Base-by-base conservation (phyloP, 1,140 invertebrate genomes). In the Ooceraea biroi region DNA sequence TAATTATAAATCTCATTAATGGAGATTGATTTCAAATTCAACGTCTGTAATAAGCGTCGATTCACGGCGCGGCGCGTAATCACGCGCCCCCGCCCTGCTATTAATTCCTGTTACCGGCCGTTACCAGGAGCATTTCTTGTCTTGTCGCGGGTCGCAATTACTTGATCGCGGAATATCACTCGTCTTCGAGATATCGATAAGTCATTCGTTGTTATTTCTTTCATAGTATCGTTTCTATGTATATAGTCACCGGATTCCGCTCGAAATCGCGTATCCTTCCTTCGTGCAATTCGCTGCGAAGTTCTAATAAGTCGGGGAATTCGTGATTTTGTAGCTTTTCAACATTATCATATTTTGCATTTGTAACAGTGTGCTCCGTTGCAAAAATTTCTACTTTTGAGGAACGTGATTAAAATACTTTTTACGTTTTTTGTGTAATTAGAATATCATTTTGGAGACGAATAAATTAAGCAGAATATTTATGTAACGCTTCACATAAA, bases 1-100 rank as follows among this genome's bases (percentile, higher is more conserved):
- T 88, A 88, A 88, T 88, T 87, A 87, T 88, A 78, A 88, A 83
- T 84, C 86, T 88, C 86, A 84, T 88, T 88, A 88, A 88, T 88
- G 85, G 83, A 88, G 86, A 88, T 88, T 88, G 86, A 88, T 88
- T 88, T 88, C 68, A 69, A 87, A 88, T 87, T 87, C 85, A 88
- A 87, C 86, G 85, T 71, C 69, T 74, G 85, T 87, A 87, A 88
- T 87, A 88, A 88, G 85, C 85, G 83, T 57, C 69, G 82, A 88
- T 88, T 87, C 85, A 69, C 25, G 27, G 25, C 57, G 27, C 68
- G 55, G 36, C 66, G 46, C 55, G 73, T 87, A 88, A 87, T 88
- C 86, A 80, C 69, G 73, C 86, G 69, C 65, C 60, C 48, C 82
- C 57, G 74, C 71, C 80, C 22, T 46, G 82, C 86, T 88, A 88